Percentiles rank a stretch among this genome's conserved stretches.
These are phyloP conservation scores for Glyptemys insculpta DNA, from an alignment of 2,797 vertebrate species.

Conservation along the genomic window DNA sequence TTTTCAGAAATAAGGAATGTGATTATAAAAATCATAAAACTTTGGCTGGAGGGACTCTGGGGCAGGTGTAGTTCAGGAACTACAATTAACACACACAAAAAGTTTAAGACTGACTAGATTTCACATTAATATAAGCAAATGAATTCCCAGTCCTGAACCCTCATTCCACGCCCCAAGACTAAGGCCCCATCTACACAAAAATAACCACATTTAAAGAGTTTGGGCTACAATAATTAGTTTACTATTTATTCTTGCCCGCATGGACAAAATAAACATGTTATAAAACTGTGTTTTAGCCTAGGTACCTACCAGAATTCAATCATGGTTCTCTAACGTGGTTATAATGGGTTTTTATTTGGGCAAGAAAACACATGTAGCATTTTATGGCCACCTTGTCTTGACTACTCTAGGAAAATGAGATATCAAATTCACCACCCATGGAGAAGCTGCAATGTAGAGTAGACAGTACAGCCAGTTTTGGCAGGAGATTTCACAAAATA, in stretches of 20 bases:
- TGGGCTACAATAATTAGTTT: neutral
- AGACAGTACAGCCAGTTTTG: neutral
- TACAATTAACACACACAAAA: slow-evolving; percentile 51
- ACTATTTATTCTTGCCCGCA: neutral
- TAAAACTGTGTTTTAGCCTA: neutral
- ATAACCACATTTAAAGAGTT: neutral
- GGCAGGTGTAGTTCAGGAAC: slow-evolving; percentile 57
- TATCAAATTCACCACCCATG: slow-evolving; percentile 25
- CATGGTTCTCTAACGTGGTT: neutral
- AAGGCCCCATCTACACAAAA: neutral
- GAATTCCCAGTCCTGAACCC: slow-evolving; percentile 46
- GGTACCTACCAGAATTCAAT: slow-evolving; percentile 12
- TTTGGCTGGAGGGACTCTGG: slow-evolving; percentile 34
- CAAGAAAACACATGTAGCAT: slow-evolving; percentile 32
- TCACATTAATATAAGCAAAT: slow-evolving; percentile 50
- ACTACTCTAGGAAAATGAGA: neutral
- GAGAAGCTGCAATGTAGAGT: neutral
- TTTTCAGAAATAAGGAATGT: slow-evolving; percentile 33
- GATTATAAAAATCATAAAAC: slow-evolving; percentile 8
- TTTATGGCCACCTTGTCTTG: slow-evolving; percentile 7
- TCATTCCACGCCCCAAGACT: slow-evolving; percentile 16
- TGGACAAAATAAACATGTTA: neutral
- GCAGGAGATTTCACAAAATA: neutral
- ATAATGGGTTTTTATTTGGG: neutral
- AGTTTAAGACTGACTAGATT: slow-evolving; percentile 53